phyloP scores from a whole-genome alignment of 92 coral and sea anemone genomes.

The Porites cylindrica region DNA sequence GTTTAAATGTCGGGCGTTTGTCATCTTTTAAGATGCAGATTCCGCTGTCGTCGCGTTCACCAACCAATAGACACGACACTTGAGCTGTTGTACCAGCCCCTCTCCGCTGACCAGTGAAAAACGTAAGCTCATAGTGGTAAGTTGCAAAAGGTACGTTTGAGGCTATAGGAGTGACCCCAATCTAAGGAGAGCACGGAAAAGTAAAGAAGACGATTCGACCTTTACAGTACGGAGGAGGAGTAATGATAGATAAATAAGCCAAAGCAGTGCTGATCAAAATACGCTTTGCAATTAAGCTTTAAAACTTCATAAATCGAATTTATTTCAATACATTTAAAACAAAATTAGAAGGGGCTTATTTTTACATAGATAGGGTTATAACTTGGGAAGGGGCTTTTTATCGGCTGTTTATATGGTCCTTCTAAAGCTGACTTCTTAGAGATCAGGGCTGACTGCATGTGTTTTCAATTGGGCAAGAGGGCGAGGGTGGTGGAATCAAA shows the following conservation, averaged over 20 bases:
- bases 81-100: constrained; percentile 74
- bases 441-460: background rate
- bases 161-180: constrained; percentile 34
- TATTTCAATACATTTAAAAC: too few species aligned
- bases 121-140: constrained; percentile 52
- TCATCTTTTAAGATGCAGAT: constrained; percentile 60
- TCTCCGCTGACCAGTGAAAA: constrained; percentile 62
- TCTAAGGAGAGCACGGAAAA: constrained; percentile 6
- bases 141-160: constrained; percentile 27
- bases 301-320: too few species aligned
- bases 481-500: too few species aligned
- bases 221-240: background rate
- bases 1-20: constrained; percentile 58
- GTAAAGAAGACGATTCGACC: background rate
- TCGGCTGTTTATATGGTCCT: too few species aligned
- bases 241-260: too few species aligned
- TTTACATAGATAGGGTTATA: too few species aligned
- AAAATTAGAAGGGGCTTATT: too few species aligned
- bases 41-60: constrained; percentile 60
- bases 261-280: too few species aligned
- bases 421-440: background rate
- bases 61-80: constrained; percentile 67
- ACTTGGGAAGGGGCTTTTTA: too few species aligned
- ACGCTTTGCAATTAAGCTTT: too few species aligned
- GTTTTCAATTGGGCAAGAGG: background rate